Evolutionary conservation across 2,113 vertebrate genomes (phyloP).

Genomic region (Nibea albiflora): DNA sequence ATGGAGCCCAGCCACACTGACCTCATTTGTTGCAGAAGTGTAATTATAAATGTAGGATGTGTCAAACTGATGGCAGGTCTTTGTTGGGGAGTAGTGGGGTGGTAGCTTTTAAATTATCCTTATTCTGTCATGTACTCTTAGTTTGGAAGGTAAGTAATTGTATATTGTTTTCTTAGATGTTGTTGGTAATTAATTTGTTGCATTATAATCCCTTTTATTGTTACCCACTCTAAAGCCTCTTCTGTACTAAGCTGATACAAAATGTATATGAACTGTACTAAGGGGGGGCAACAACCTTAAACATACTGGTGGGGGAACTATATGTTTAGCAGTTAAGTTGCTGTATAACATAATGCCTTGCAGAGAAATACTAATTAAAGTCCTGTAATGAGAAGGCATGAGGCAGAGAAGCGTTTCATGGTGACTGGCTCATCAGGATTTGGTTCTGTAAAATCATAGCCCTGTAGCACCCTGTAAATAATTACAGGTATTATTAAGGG

Average conservation of each 20-base stretch:
- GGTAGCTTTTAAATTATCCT: slow-evolving; percentile 16
- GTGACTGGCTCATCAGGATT: slow-evolving; percentile 17
- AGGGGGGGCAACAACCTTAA: not conserved
- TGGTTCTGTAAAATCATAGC: slow-evolving; percentile 33
- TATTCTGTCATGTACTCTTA: not conserved
- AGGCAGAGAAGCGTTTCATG: slow-evolving; percentile 1
- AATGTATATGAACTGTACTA: not conserved
- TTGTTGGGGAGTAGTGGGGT: slow-evolving; percentile 16
- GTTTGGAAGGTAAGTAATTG: slow-evolving; percentile 2
- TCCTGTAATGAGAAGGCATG: not conserved
- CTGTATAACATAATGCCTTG: not conserved
- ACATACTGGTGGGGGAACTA: not conserved
- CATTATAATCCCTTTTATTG: slow-evolving; percentile 1
- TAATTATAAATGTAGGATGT: slow-evolving; percentile 62
- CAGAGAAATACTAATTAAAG: not conserved
- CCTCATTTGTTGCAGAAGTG: slow-evolving; percentile 54
- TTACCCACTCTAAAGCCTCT: not conserved
- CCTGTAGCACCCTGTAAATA: slow-evolving; percentile 51
- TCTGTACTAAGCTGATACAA: not conserved
- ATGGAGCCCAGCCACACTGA: slow-evolving; percentile 24
- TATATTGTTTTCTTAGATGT: slow-evolving; percentile 28
- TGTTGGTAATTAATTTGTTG: slow-evolving; percentile 10
- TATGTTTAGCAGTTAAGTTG: not conserved
- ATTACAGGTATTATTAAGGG: slow-evolving; percentile 64
- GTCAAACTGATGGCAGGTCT: slow-evolving; percentile 36